Evolutionary conservation across 2,888 invertebrate genomes (phyloP), one percentile per base, ranked within the genome.

Genomic region (Trachelus troglodyta): DNA sequence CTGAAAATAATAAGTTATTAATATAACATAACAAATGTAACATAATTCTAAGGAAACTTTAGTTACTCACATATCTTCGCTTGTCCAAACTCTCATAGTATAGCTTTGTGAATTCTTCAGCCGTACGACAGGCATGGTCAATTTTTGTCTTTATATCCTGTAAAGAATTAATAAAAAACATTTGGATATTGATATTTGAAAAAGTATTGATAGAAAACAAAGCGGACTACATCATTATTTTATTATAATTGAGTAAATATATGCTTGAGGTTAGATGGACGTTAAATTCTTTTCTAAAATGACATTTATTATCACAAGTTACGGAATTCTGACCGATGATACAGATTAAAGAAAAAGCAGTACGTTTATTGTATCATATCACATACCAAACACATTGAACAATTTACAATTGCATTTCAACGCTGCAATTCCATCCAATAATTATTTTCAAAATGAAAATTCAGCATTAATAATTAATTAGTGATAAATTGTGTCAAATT

Each of bases 31-130:
- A 74, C 76, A 73, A 75, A 81, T 76, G 6, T 73, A 69, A 30
- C 12, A n/a, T 9, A 75, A 31, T 71, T 34, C 68, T 34, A 33
- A 34, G n/a, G 9, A 40, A 34, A 75, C 56, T 73, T 69, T 68
- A 73, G 40, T 79, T 79, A 91, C 93, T 92, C 92, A 94, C 96
- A 93, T 98, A 97, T 89, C 98, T 93, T 83, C 96, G 94, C 90
- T 97, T 97, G 88, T 98, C 98, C 79, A 97, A 93, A 87, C 95
- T 95, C 87, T 97, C 97, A 91, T 98, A 98, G 91, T 96, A 98
- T 4, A 98, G 92, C 92, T 96, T 96, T 4, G 96, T 96, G 87
- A 98, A 98, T 87, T 97, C 96, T 92, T 97, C 96, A 0, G 97
- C 98, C 30, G 96, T 96, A 88, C 96, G 94, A 85, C 96, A 96